These are phyloP conservation scores for Alentia gelatinosa DNA, from an alignment of 2,888 invertebrate genomes.

Conservation along the genomic window DNA sequence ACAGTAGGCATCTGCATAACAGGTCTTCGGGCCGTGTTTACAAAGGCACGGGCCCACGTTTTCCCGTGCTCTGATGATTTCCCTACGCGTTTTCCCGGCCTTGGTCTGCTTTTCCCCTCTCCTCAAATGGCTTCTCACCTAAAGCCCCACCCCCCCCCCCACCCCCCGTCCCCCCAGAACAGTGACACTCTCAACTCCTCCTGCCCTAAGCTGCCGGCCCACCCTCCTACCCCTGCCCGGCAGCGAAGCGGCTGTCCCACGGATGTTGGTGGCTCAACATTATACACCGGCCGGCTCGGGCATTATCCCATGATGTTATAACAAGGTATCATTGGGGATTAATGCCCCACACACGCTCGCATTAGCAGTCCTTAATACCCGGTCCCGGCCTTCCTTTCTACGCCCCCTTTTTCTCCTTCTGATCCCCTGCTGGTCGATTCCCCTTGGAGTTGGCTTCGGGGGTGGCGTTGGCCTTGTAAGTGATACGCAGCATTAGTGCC, in stretches of 20 bases:
- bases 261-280: not conserved
- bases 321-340: conserved; percentile 47
- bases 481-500: conserved; percentile 15
- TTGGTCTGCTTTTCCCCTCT: no score
- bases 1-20: no score
- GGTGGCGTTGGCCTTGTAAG: not conserved
- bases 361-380: conserved; percentile 30
- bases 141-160: no score
- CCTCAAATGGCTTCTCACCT: no score
- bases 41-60: no score
- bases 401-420: not conserved
- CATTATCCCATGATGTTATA: conserved; percentile 46
- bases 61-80: no score
- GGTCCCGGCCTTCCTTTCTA: not conserved
- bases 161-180: no score
- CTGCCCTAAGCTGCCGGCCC: not conserved
- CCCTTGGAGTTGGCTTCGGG: not conserved
- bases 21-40: no score
- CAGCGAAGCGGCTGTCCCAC: not conserved
- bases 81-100: no score
- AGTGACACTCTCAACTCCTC: no score
- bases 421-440: not conserved
- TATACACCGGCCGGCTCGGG: not conserved
- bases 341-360: not conserved
- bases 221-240: not conserved